Evolutionary conservation across 2,797 vertebrate species (phyloP).

Genomic region (Parotocinclus haroldoi): DNA sequence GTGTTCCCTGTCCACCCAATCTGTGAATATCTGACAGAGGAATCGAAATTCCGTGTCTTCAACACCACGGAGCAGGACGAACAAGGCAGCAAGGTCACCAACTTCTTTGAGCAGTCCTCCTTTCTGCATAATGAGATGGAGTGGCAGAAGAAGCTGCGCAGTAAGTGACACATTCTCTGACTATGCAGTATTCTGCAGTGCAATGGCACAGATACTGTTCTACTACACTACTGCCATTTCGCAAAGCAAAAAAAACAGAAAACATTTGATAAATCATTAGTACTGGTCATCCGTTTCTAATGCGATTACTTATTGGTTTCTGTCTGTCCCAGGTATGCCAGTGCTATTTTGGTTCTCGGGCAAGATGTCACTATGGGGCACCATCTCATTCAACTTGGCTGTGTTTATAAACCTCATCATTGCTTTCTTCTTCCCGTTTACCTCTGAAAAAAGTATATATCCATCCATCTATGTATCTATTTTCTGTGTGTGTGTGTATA

Average conservation of each 20-base stretch:
- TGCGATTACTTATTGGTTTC: neutral
- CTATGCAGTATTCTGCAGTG: neutral
- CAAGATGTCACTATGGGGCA: conserved; percentile 95
- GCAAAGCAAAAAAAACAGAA: too few species aligned
- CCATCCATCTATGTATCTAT: neutral
- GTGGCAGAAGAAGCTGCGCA: conserved; percentile 96
- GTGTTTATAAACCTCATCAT: conserved; percentile 99
- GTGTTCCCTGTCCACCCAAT: conserved; percentile 91
- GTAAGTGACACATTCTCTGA: conserved; percentile 58
- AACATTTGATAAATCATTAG: too few species aligned
- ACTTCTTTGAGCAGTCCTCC: conserved; percentile 91
- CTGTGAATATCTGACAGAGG: conserved; percentile 91
- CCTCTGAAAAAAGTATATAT: conserved; percentile 64
- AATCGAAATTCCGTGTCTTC: conserved; percentile 89
- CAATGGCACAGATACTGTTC: too few species aligned
- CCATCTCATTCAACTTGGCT: conserved; percentile 95
- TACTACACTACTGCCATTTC: too few species aligned
- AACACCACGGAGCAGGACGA: conserved; percentile 96
- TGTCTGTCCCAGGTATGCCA: conserved; percentile 81
- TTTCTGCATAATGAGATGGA: conserved; percentile 98
- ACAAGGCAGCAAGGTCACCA: conserved; percentile 96
- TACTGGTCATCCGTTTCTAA: too few species aligned
- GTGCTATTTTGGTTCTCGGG: conserved; percentile 96
- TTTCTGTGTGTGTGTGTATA: too few species aligned
- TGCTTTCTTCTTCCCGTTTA: conserved; percentile 94